Evolutionary conservation across 2,113 vertebrate genomes (phyloP), one percentile per base, ranked within the genome.

Genomic region (Scalopus aquaticus): DNA sequence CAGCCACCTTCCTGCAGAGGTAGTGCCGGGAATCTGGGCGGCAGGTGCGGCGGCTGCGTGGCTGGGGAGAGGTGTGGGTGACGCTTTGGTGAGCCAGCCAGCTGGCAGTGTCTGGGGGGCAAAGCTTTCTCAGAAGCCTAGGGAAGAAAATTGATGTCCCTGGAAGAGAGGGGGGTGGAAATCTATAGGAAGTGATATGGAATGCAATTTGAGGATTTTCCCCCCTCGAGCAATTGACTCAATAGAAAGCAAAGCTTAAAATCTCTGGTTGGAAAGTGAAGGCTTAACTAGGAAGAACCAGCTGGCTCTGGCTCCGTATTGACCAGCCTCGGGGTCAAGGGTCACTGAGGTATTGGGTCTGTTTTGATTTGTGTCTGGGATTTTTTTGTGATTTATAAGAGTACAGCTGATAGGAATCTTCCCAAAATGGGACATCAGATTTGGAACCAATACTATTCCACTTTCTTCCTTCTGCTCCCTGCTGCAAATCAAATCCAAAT

Each of bases 111-210:
- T 94, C 96, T 96, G 77, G 78, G 51, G 46, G 96, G 91, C 69
- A 96, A 84, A 96, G 83, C 92, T 97, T 95, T 95, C 93, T 95
- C 85, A 95, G 81, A 98, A 97, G 97, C 85, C 93, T 95, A 95
- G 88, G 92, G 82, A 93, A 90, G 89, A 97, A 98, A 98, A 98
- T 98, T 97, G 89, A 96, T 97, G 94, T 95, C 95, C 94, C 67
- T 93, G 58, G 22, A 97, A 95, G 3, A 13, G 49, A 73, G 46
- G 79, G 87, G 88, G 65, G 77, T 67, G 76, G 65, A 90, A 90
- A 95, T 67, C 94, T 82, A 72, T 85, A 94, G 64, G 69, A 79
- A 93, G 82, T 96, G 77, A 37, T 94, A 94, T 28, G 86, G 94
- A 93, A 97, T 79, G 93, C 80, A 78, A n/a, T 95, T 88, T 92